Base-by-base conservation (phyloP, 1,140 invertebrate species). In the Hyles euphorbiae region DNA sequence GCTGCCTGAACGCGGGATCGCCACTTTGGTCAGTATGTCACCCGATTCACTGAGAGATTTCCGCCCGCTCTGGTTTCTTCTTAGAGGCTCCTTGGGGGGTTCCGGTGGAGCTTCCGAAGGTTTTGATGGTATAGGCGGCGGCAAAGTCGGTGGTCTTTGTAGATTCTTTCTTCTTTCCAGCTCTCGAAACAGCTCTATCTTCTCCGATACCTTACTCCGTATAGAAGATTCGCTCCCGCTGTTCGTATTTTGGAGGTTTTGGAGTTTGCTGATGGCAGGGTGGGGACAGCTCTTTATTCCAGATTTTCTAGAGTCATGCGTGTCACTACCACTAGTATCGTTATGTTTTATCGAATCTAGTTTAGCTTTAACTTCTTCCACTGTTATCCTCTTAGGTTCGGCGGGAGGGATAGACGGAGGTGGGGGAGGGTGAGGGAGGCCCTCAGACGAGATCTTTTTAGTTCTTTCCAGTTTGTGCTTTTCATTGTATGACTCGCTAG, bases 1-100 rank as follows among this genome's bases (percentile, higher is more conserved):
- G 73, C 95, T 96, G 2, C 94, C 93, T 55, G 94, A 94, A 68
- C 95, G 90, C 6, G 95, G 95, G 70, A 96, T 93, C 22, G 95
- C 95, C 5, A 96, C 94, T 78, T 95, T 94, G 0, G 95, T 96
- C 60, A 96, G 83, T 61, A 96, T 93, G 76, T 96, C 95, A 2
- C 95, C 95, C 58, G 88, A 84, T 58, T 90, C 89, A 47, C 77
- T 87, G 50, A 88, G 62, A 6, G 85, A 88, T 61, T 89, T 87
- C 55, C 88, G 76, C 56, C 83, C 77, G 65, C 89, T 90, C 63
- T 90, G 89, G 49, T 73, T 90, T 69, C 89, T 78, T 67, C 87
- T 75, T 57, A 90, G 66, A 53, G 88, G 84, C 61, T 89, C 88
- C 60, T 83, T 85, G 1, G 71, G 58, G 11, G 62, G 60, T n/a